phyloP scores from a whole-genome alignment of 2,797 vertebrate species.

The Psittacula derbiana region DNA sequence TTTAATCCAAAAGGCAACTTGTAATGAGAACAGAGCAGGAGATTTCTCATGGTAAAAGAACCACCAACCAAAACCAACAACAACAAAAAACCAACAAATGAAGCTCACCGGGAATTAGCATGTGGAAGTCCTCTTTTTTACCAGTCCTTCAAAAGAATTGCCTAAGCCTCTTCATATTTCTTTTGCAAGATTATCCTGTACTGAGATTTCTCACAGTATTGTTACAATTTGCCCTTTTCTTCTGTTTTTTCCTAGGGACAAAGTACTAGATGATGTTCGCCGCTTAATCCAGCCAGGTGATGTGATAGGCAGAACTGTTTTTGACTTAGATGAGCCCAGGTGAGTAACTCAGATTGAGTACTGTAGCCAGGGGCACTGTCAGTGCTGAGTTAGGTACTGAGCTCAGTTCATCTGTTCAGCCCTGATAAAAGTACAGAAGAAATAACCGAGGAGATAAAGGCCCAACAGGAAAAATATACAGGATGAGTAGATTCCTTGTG shows the following conservation, averaged over 20 bases:
- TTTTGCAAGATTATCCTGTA: not conserved
- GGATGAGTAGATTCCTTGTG: not conserved
- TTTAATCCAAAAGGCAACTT: not conserved
- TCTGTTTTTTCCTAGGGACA: slow-evolving; percentile 75
- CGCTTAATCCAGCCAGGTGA: slow-evolving; percentile 81
- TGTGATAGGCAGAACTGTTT: slow-evolving; percentile 84
- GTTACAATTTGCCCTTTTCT: not conserved
- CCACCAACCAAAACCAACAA: not conserved
- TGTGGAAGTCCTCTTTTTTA: not conserved
- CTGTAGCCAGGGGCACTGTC: not conserved
- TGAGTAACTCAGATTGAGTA: slow-evolving; percentile 53
- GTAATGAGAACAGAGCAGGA: not conserved
- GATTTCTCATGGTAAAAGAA: not conserved
- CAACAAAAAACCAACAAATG: not conserved
- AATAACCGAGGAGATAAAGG: not conserved
- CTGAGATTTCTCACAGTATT: not conserved
- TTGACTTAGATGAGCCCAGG: slow-evolving; percentile 86
- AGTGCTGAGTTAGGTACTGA: not conserved
- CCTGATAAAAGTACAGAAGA: not conserved
- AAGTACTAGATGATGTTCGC: slow-evolving; percentile 86
- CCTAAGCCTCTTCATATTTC: not conserved
- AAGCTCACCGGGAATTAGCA: not conserved
- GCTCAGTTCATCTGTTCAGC: not conserved
- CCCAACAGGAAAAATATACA: not conserved
- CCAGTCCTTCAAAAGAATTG: not conserved